Evolutionary conservation across 2,888 invertebrate species (phyloP), one percentile per base, ranked within the genome.

Genomic region (Dorcus parallelipipedus): DNA sequence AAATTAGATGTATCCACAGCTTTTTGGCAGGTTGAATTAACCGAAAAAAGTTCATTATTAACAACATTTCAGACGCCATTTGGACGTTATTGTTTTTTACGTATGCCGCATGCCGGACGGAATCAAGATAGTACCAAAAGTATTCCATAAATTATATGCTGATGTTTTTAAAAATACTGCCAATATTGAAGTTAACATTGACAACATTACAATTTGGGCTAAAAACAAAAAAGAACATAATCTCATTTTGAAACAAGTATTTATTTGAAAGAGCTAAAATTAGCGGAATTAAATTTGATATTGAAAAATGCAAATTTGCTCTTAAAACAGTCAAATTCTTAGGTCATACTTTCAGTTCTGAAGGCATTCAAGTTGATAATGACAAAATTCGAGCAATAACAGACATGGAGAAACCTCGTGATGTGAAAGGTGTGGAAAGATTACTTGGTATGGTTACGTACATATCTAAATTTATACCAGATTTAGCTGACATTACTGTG

Each of bases 1-100:
- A 26, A 26, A n/a, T 50, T 71, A 1, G 70, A 70, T 59, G 65
- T 66, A 9, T 60, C 64, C 20, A 14, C 43, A 9, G 69, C 66
- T 6, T 51, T 56, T 49, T 48, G 38, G 7, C 50, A 49, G 20
- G 17, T 47, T 20, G n/a, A 17, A 9, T 53, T 55, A 20, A 40
- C 40, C 42, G 20, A 40, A 3, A 42, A 38, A 6, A 55, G 55
- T 20, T 8, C 41, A 4, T 33, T 40, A 20, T 39, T 54, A 26
- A 48, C 48, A 38, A 55, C 50, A 3, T 40, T 50, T 17, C 10
- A 10, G 5, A 42, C 42, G 5, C 42, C 42, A 5, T 42, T 10
- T 42, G 42, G 42, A 42, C 10, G 38, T 10, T 9, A 53, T 38
- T 23, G 20, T n/a, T 58, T 54, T 14, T 10, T 33, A 5, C 1